Percentiles rank a stretch among this genome's conserved stretches.
Evolutionary conservation across 2,113 vertebrate genomes (phyloP).

Genomic region (Vanacampus margaritifer): DNA sequence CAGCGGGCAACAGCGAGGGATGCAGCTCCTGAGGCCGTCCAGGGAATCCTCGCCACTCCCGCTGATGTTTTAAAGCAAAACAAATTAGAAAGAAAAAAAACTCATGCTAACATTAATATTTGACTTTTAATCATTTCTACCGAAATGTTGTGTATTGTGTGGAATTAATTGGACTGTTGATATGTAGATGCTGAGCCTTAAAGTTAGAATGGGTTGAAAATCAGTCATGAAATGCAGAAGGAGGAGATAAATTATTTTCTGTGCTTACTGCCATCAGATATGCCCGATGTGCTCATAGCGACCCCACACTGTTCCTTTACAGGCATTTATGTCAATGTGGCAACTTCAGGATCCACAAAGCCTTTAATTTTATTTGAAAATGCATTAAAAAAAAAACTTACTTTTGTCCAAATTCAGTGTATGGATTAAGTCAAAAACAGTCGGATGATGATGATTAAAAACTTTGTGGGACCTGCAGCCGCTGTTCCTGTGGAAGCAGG

Average conservation of each 20-base stretch:
- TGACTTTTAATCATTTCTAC: not conserved
- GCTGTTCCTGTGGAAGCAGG: constrained; percentile 59
- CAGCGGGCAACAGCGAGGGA: constrained; percentile 70
- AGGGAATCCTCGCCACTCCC: constrained; percentile 74
- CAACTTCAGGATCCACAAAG: constrained; percentile 28
- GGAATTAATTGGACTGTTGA: no score
- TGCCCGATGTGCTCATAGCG: constrained; percentile 67
- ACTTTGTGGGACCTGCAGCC: constrained; percentile 17
- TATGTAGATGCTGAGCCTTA: no score
- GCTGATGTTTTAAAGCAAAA: constrained; percentile 20
- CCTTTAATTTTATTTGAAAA: not conserved
- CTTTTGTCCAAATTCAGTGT: not conserved
- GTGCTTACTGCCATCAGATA: constrained; percentile 68
- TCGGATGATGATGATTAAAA: not conserved
- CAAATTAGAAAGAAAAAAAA: no score
- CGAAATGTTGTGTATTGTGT: no score
- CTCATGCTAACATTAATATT: no score
- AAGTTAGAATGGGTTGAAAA: no score
- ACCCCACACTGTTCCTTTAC: constrained; percentile 32
- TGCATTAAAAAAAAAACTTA: not conserved
- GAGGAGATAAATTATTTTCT: not conserved
- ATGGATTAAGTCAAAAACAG: not conserved
- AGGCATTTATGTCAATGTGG: constrained; percentile 15
- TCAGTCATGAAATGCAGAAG: no score
- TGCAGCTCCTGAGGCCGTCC: constrained; percentile 64